A percentile compares a stretch with the other conserved stretches of the same genome.
Evolutionary conservation across 2,888 invertebrate species (phyloP).

Genomic region (Dicyrtomina minuta): DNA sequence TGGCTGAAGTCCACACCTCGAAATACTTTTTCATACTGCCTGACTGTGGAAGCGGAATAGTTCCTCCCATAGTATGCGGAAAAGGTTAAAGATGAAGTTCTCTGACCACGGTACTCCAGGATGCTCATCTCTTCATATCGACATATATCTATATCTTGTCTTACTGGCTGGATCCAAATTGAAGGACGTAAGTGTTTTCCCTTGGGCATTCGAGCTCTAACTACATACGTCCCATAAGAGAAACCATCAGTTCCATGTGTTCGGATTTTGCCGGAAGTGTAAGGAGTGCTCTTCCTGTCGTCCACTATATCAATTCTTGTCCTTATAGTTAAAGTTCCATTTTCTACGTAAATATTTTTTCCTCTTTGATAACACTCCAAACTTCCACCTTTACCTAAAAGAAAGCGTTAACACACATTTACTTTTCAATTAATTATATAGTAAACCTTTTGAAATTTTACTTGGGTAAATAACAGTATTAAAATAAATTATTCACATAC

Average conservation of each 20-base stretch:
- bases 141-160: conserved; percentile 47
- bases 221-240: conserved; percentile 43
- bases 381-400: conserved; percentile 39
- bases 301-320: conserved; percentile 31
- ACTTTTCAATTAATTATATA: conserved; percentile 36
- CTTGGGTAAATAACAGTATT: conserved; percentile 7
- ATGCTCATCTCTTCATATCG: conserved; percentile 52
- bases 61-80: conserved; percentile 43
- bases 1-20: conserved; percentile 41
- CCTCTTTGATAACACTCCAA: conserved; percentile 46
- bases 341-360: conserved; percentile 43
- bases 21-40: conserved; percentile 40
- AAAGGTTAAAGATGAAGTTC: conserved; percentile 41
- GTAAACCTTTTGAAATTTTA: background rate
- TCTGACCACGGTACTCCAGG: conserved; percentile 45
- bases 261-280: conserved; percentile 46
- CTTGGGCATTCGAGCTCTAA: conserved; percentile 46
- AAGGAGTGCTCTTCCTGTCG: conserved; percentile 41
- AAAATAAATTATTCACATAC: conserved; percentile 25
- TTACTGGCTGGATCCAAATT: conserved; percentile 45
- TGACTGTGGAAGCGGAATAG: conserved; percentile 36
- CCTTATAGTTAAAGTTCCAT: conserved; percentile 46
- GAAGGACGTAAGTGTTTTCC: conserved; percentile 47
- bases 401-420: too few relatives aligned
- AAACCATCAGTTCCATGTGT: conserved; percentile 41